Evolutionary conservation across 1,140 invertebrate genomes (phyloP).

Genomic region (Drosophila bifasciata): DNA sequence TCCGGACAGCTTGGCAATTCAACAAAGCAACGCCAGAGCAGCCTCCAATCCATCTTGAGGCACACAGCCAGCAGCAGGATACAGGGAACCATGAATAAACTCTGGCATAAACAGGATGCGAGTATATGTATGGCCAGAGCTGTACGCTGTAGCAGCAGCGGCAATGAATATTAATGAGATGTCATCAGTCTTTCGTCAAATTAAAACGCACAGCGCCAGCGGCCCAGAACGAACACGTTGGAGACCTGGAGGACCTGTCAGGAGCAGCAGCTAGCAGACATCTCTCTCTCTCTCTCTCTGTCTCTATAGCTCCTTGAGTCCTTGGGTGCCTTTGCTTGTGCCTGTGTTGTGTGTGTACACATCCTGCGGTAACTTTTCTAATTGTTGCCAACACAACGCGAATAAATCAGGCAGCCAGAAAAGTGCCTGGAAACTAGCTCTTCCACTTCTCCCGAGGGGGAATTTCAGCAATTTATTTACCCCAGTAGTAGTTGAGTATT

Average conservation of each 20-base stretch:
- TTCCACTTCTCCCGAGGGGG: constrained; percentile 20
- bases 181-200: constrained; percentile 83
- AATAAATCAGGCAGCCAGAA: constrained; percentile 77
- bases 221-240: constrained; percentile 35
- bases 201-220: constrained; percentile 74
- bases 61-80: constrained; percentile 8
- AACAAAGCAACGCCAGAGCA: constrained; percentile 11
- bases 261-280: constrained; percentile 14
- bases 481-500: constrained; percentile 54
- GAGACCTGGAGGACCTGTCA: constrained; percentile 1
- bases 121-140: constrained; percentile 71
- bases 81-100: constrained; percentile 58
- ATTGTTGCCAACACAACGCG: constrained; percentile 80
- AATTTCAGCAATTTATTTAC: constrained; percentile 74
- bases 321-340: constrained; percentile 11
- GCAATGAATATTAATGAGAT: constrained; percentile 84
- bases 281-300: background rate
- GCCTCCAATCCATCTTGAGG: constrained; percentile 33
- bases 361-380: constrained; percentile 83
- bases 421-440: constrained; percentile 21
- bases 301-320: background rate
- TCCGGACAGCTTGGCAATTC: constrained; percentile 37
- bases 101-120: constrained; percentile 58
- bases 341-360: constrained; percentile 29
- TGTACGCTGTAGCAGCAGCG: constrained; percentile 58